Conservation (phyloP, 35 echinoderm and acorn worm genomes). For the Patiria miniata region DNA sequence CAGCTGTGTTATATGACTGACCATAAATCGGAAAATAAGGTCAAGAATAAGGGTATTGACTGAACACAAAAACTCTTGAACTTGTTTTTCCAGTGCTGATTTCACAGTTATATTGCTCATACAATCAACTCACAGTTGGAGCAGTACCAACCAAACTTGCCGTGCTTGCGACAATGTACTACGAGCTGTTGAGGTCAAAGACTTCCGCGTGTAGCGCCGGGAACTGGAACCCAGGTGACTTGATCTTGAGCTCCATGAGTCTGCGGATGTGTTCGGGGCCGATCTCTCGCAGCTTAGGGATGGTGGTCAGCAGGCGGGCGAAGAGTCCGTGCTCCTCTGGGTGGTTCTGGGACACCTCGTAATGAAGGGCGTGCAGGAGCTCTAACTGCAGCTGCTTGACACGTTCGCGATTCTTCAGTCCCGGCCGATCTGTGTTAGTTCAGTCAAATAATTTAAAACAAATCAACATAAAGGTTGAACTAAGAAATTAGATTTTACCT, state of each 20-base stretch:
- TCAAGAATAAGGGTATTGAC: no score
- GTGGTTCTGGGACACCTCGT: constrained; percentile 76
- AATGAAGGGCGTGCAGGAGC: constrained; percentile 80
- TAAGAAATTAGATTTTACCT: no score
- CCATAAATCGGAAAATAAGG: no score
- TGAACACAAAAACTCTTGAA: no score
- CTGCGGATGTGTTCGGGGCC: constrained; percentile 91
- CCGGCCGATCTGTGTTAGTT: constrained; percentile 95
- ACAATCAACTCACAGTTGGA: no score
- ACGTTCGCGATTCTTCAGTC: constrained; percentile 79
- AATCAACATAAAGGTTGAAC: no score
- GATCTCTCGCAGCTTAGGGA: constrained; percentile 95
- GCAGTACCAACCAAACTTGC: no score
- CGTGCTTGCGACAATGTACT: neutral
- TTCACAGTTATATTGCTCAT: no score
- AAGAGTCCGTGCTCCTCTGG: constrained; percentile 89
- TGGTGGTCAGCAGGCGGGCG: constrained; percentile 90
- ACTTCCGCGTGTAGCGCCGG: constrained; percentile 93
- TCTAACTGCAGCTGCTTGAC: constrained; percentile 78
- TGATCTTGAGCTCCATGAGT: constrained; percentile 95
- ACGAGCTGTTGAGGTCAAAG: constrained; percentile 72
- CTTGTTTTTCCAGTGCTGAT: no score
- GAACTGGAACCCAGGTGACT: constrained; percentile 73
- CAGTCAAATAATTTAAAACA: no score
- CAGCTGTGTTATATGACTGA: no score